phyloP scores from a whole-genome alignment of 2,888 invertebrate species.

The Xylota segnis region DNA sequence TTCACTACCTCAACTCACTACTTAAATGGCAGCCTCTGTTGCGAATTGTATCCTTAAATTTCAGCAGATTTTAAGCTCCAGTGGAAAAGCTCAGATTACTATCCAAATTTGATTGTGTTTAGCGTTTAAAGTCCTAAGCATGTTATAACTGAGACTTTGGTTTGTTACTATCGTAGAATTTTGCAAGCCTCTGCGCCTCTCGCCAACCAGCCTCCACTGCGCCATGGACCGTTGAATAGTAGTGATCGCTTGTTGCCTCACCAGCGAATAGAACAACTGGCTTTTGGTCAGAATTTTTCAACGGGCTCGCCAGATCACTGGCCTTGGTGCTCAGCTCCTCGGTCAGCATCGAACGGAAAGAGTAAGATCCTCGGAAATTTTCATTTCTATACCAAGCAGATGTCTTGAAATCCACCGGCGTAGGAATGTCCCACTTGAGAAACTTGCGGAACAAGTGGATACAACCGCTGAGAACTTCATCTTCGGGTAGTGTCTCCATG shows the following conservation, averaged over 20 bases:
- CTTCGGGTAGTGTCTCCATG: constrained; percentile 87
- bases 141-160: constrained; percentile 81
- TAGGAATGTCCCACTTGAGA: constrained; percentile 82
- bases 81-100: constrained; percentile 1
- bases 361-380: constrained; percentile 88
- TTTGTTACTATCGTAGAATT: constrained; percentile 79
- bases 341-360: constrained; percentile 86
- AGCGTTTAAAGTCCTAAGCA: constrained; percentile 78
- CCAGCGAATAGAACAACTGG: constrained; percentile 89
- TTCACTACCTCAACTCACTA: constrained; percentile 28
- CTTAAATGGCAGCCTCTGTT: constrained; percentile 46
- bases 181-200: constrained; percentile 87
- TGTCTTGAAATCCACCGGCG: constrained; percentile 82
- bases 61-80: not conserved
- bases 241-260: constrained; percentile 88
- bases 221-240: constrained; percentile 89
- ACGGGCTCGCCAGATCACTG: constrained; percentile 84
- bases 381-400: constrained; percentile 88
- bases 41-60: constrained; percentile 3
- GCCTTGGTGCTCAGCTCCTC: constrained; percentile 86
- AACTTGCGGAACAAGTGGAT: constrained; percentile 83
- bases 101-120: constrained; percentile 31
- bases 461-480: constrained; percentile 83
- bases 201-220: constrained; percentile 90
- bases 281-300: constrained; percentile 80